These are phyloP conservation scores for Suillia variegata DNA, from an alignment of 2,888 invertebrate species.

Conservation along the genomic window DNA sequence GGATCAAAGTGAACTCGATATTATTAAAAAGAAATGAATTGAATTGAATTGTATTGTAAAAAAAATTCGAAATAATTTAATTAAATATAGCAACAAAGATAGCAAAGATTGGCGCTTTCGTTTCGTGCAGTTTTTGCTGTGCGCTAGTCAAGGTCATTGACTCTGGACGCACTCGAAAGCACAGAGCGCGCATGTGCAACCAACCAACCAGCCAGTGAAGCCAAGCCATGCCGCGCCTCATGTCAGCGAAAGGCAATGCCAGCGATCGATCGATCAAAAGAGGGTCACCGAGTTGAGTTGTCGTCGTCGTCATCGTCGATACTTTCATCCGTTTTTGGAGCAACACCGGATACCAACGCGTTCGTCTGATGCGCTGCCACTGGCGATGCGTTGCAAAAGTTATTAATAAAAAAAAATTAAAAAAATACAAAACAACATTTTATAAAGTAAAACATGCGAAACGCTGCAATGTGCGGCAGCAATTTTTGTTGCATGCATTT, in stretches of 20 bases:
- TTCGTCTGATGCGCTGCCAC: neutral
- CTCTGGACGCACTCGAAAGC: slow-evolving; percentile 20
- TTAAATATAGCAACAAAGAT: too few relatives aligned
- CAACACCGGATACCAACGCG: slow-evolving; percentile 45
- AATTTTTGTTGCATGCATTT: neutral
- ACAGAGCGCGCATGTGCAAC: slow-evolving; percentile 16
- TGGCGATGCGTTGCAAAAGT: slow-evolving; percentile 8
- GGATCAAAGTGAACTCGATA: neutral
- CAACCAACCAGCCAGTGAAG: slow-evolving; percentile 3
- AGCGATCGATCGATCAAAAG: slow-evolving; percentile 26
- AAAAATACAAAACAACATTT: neutral
- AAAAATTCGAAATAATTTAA: neutral
- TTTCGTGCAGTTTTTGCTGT: slow-evolving; percentile 29
- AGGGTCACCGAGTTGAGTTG: slow-evolving; percentile 46
- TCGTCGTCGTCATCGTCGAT: slow-evolving; percentile 28
- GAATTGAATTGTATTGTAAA: neutral
- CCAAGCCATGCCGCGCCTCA: neutral
- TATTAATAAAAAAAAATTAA: neutral
- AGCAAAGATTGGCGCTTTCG: too few relatives aligned
- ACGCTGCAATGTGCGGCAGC: slow-evolving; percentile 32
- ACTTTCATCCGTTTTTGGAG: slow-evolving; percentile 52
- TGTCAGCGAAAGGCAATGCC: too few relatives aligned
- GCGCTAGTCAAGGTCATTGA: slow-evolving; percentile 31
- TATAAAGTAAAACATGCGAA: neutral
- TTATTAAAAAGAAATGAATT: neutral